Base-by-base conservation (phyloP, 2,888 invertebrate genomes). In the Apomyelois bistriatella region DNA sequence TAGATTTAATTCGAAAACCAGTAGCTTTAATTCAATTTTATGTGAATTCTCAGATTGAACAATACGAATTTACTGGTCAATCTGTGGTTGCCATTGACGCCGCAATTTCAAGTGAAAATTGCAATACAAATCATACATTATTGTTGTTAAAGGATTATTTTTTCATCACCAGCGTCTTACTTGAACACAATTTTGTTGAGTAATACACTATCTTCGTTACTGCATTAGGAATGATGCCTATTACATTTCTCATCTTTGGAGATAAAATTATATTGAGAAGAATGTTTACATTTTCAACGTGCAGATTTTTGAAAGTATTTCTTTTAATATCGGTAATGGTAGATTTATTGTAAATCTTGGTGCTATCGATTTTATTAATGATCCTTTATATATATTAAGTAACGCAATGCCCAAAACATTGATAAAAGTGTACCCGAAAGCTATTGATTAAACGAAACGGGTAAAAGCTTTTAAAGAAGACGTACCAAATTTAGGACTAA, bases 81-180 rank as follows among this genome's bases (percentile, higher is more conserved):
- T 51, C 52, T 74, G 80, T 65, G 76, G 74, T 77, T 74, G 62
- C 66, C 58, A 71, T 71, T 66, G 62, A 64, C 68, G 62, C 62
- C 61, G 78, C 70, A 82, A 82, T 82, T 76, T 76, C 65, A 74
- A 74, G 79, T 83, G 79, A 79, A 85, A 82, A 85, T 82, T 82
- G 75, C 79, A 68, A 72, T 73, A 70, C 67, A 62, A 69, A 76
- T 74, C 46, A 46, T 46, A 46, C 32, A 32, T 46, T 32, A 32
- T 46, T 46, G 46, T 15, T 46, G 46, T 46, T 46, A 46, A 46
- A 35, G 32, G 16, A 35, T 16, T 46, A 46, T 46, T 46, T 46
- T 46, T 46, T 46, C 46, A 32, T 16, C 42, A 43, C 42, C 28
- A 28, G 22, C 28, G 6, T 1, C 42, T 32, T 32, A 32, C 32